Conservation (phyloP, 2,113 vertebrate genomes). For the Carollia perspicillata region DNA sequence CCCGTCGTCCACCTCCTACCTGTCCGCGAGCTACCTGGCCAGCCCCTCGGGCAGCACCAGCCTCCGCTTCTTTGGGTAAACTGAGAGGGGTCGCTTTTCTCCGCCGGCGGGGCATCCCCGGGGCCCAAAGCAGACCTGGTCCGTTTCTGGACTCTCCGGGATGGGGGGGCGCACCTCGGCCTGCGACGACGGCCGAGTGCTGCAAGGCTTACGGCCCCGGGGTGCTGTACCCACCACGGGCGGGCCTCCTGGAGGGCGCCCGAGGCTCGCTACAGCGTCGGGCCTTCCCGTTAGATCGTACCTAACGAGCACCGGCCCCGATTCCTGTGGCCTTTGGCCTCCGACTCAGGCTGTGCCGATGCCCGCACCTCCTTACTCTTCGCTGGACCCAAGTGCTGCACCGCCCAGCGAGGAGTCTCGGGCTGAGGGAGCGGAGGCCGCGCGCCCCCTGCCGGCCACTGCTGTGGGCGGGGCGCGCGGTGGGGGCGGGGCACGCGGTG, state of each 20-base stretch:
- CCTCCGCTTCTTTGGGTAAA: background rate
- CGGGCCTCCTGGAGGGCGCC: background rate
- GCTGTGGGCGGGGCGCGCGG: background rate
- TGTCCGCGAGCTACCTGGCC: background rate
- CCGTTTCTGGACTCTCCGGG: background rate
- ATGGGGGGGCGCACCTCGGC: background rate
- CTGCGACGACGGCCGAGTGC: background rate
- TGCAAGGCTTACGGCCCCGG: background rate
- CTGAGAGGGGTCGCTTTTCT: background rate
- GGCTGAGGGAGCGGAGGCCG: background rate
- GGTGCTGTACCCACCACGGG: background rate
- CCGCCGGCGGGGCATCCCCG: background rate
- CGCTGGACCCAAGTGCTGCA: background rate
- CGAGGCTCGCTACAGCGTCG: background rate
- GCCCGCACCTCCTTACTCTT: background rate
- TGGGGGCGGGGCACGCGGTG: background rate
- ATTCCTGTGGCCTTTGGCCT: fast-evolving
- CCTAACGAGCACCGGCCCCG: background rate
- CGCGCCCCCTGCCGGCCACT: constrained; percentile 46
- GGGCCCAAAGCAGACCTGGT: background rate
- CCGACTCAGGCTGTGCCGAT: fast-evolving
- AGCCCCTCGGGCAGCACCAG: background rate
- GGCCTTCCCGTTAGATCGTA: background rate
- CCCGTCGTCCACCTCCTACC: background rate
- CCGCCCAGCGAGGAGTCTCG: fast-evolving